Conservation (phyloP, 2,797 vertebrate species). For the Leptodactylus fallax region DNA sequence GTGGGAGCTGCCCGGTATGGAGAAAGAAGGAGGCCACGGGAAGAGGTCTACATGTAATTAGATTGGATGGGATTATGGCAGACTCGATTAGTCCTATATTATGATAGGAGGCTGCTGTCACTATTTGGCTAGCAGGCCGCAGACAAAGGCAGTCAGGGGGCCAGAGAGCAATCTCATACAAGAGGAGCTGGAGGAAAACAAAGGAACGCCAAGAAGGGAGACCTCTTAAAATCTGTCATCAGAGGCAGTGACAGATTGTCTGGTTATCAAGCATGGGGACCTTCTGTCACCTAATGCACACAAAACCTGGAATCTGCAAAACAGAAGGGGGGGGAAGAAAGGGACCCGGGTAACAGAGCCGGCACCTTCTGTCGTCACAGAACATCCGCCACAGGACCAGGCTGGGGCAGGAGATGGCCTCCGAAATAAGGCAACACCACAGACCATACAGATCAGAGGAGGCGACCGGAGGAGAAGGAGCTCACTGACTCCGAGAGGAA, state of each 20-base stretch:
- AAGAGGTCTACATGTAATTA: conserved; percentile 75
- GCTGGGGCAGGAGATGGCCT: not conserved
- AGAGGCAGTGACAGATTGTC: conserved; percentile 73
- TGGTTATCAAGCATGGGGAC: conserved; percentile 69
- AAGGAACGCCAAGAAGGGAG: conserved; percentile 62
- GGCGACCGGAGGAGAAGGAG: not conserved
- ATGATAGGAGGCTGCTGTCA: conserved; percentile 70
- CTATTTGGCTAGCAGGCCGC: conserved; percentile 66
- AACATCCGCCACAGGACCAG: conserved; percentile 18
- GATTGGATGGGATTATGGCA: conserved; percentile 74
- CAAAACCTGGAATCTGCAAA: conserved; percentile 67
- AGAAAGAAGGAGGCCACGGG: conserved; percentile 66
- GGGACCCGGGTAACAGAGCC: conserved; percentile 26
- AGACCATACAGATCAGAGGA: not conserved
- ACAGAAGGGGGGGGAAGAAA: conserved; percentile 30
- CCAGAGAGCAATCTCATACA: conserved; percentile 49
- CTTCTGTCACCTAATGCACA: conserved; percentile 71
- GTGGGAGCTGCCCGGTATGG: conserved; percentile 68
- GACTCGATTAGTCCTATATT: conserved; percentile 71
- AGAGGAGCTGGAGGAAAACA: conserved; percentile 66
- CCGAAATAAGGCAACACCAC: not conserved
- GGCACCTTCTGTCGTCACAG: conserved; percentile 51
- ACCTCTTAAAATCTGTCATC: conserved; percentile 69
- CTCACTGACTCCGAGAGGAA: not conserved
- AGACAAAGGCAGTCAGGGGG: conserved; percentile 52